Evolutionary conservation across 2,888 invertebrate genomes (phyloP).

Genomic region (Geophilus truncorum): DNA sequence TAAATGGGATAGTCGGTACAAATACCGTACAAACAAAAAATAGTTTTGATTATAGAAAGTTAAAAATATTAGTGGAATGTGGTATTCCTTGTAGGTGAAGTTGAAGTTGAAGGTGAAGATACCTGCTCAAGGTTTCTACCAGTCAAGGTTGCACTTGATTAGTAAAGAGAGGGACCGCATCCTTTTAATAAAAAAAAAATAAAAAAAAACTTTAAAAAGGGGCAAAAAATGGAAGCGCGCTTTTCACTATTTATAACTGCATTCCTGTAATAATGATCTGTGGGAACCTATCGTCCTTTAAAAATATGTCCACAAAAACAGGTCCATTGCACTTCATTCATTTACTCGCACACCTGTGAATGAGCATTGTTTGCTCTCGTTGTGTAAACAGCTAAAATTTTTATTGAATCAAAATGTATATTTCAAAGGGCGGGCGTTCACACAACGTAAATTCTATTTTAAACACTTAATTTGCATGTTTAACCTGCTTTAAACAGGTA

Average conservation of each 20-base stretch:
- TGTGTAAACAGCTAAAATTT: not conserved
- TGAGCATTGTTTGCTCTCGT: not conserved
- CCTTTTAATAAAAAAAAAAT: not conserved
- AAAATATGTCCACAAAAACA: slow-evolving; percentile 10
- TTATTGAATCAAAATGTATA: not conserved
- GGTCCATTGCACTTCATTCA: slow-evolving; percentile 17
- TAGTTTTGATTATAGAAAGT: not conserved
- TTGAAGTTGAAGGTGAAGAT: slow-evolving; percentile 23
- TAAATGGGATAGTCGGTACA: too few species aligned
- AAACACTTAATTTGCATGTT: slow-evolving; percentile 7
- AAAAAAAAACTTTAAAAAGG: not conserved
- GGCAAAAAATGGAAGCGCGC: not conserved
- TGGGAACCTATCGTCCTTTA: not conserved
- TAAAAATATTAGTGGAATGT: slow-evolving; percentile 13
- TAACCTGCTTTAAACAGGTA: not conserved
- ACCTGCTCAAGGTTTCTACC: slow-evolving; percentile 24
- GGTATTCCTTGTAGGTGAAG: slow-evolving; percentile 12
- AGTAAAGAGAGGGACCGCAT: slow-evolving; percentile 24
- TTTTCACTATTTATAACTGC: not conserved
- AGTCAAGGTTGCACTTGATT: slow-evolving; percentile 27
- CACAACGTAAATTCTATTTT: not conserved
- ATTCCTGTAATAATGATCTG: not conserved
- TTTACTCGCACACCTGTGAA: not conserved
- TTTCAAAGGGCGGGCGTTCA: not conserved
- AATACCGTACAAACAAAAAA: not conserved